These are phyloP conservation scores for Arrhopalites spinosus DNA, from an alignment of 2,888 invertebrate species.

Conservation along the genomic window DNA sequence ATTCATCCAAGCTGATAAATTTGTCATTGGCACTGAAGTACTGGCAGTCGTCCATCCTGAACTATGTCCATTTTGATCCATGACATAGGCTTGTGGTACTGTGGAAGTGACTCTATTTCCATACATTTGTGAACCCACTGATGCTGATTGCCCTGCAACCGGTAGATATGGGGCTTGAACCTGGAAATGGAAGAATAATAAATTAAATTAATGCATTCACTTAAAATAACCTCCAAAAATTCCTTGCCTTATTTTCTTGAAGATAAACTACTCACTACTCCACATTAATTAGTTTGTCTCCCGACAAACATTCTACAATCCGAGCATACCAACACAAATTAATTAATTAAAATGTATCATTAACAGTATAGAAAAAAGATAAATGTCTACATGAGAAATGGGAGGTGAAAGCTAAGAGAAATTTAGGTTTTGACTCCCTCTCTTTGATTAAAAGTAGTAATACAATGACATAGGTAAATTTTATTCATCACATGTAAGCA, in stretches of 20 bases:
- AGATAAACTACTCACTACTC: background rate
- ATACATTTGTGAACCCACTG: conserved; percentile 2
- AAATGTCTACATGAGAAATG: too few relatives aligned
- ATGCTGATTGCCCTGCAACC: background rate
- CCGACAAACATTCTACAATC: background rate
- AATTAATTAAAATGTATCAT: too few relatives aligned
- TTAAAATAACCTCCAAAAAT: too few relatives aligned
- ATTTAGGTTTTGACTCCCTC: too few relatives aligned
- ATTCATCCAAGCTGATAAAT: conserved; percentile 16
- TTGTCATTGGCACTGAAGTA: conserved; percentile 15
- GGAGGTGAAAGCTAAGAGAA: background rate
- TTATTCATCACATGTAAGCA: conserved; percentile 23
- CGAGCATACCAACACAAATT: too few relatives aligned
- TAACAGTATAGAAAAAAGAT: too few relatives aligned
- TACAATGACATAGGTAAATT: too few relatives aligned
- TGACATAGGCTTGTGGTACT: conserved; percentile 21
- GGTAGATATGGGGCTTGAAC: background rate
- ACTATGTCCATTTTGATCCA: conserved; percentile 19
- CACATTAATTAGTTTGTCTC: background rate
- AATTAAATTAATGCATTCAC: too few relatives aligned
- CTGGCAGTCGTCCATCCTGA: conserved; percentile 18
- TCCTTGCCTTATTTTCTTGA: too few relatives aligned
- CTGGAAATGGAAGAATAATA: too few relatives aligned
- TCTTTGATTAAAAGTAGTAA: too few relatives aligned
- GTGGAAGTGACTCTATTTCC: background rate